Base-by-base conservation (phyloP, 2,797 vertebrate genomes). In the Aselliscus stoliczkanus region DNA sequence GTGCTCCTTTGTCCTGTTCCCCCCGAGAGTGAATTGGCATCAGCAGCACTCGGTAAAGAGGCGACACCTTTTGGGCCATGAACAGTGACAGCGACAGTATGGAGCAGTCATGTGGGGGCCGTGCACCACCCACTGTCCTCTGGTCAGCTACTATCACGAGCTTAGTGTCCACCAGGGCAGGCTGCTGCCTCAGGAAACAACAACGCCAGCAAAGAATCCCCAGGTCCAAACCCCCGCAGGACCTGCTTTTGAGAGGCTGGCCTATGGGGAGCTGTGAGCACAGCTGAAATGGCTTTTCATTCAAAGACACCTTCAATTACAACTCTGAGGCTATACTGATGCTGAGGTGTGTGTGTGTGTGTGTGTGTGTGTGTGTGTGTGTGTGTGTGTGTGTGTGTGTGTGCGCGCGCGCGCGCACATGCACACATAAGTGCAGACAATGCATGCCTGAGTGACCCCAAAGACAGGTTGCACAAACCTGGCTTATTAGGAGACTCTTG, bases 381-480 rank as follows among this genome's bases (percentile, higher is more conserved):
- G 7, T 76, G 69, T 20, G 8, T 52, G 21, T 42, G 5, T 31
- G 2, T n/a, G 23, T 23, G 13, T 70, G n/a, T 7, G 14, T n/a
- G 42, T 42, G n/a, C n/a, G n/a, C n/a, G n/a, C n/a, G n/a, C n/a
- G n/a, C n/a, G n/a, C n/a, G n/a, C n/a, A n/a, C n/a, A n/a, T n/a
- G n/a, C n/a, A n/a, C 39, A 42, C 39, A 70, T 42, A n/a, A n/a
- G 25, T 58, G 76, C 37, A 56, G 27, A 62, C 60, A 31, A 31
- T 29, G 60, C 10, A 29, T 27, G 27, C 60, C 75, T 10, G 47
- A 81, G 94, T 67, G 81, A 77, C 93, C 95, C 80, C 85, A 92
- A 98, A 96, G 14, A 39, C 75, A 95, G 90, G 98, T 96, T 97
- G 94, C 91, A 90, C 94, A 97, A 98, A 97, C 75, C 96, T 97